These are phyloP conservation scores for Eutolmus rufibarbis DNA, from an alignment of 2,888 invertebrate species.

Conservation along the genomic window DNA sequence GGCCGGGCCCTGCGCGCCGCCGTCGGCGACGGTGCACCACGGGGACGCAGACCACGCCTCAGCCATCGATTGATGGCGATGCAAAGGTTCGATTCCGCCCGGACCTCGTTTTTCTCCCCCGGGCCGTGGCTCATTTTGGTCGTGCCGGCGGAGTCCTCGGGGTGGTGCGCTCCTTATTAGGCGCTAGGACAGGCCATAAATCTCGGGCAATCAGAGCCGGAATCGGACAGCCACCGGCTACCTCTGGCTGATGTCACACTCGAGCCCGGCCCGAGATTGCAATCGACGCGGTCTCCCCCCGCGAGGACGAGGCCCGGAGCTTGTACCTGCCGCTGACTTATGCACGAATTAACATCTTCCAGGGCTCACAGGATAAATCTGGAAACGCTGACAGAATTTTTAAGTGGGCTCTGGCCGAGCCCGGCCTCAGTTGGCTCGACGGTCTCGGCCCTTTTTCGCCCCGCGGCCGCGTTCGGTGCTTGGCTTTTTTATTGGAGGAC, in stretches of 20 bases:
- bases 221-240: background rate
- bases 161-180: conserved; percentile 35
- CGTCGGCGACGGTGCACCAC: background rate
- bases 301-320: background rate
- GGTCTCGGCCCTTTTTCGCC: background rate
- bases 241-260: background rate
- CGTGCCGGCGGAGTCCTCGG: background rate
- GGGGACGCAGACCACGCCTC: conserved; percentile 20
- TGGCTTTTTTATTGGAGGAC: background rate
- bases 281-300: background rate
- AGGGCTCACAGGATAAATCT: conserved; percentile 17
- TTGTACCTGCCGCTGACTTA: conserved; percentile 24
- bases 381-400: conserved; percentile 25
- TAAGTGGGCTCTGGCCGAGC: background rate
- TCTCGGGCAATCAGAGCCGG: conserved; percentile 25
- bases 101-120: background rate
- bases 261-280: background rate
- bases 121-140: background rate
- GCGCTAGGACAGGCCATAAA: conserved; percentile 4
- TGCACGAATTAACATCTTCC: conserved; percentile 38
- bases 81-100: background rate
- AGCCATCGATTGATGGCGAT: conserved; percentile 29
- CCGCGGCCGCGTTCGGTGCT: background rate
- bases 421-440: background rate
- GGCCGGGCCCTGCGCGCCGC: background rate